A percentile compares a stretch with the other conserved stretches of the same genome.
Conservation (phyloP, 2,113 vertebrate species). For the Tiliqua scincoides region DNA sequence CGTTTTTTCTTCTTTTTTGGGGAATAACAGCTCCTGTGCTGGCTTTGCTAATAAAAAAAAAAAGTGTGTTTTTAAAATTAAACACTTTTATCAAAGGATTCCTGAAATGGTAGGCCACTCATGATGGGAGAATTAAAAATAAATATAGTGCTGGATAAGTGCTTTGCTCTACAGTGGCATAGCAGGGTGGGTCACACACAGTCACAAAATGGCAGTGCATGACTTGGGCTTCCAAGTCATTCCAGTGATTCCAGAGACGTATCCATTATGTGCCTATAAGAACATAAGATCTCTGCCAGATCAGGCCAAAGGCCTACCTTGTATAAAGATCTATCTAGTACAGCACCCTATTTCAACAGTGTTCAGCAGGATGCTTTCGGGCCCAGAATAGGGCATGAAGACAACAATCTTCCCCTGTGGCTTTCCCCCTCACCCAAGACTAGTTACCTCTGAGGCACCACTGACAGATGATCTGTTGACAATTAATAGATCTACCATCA, state of each 20-base stretch:
- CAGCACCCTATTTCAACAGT: neutral
- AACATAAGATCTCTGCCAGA: neutral
- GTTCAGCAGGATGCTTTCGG: too few species aligned
- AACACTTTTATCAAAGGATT: neutral
- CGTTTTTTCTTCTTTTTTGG: neutral
- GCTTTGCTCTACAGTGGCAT: neutral
- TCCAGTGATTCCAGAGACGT: neutral
- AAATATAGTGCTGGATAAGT: neutral
- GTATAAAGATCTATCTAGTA: neutral
- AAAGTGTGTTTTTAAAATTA: neutral
- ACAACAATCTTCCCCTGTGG: too few species aligned
- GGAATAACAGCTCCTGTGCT: neutral
- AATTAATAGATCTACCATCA: too few species aligned
- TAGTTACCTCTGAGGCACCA: too few species aligned
- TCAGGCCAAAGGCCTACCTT: neutral
- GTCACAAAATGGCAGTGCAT: neutral
- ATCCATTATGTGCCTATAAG: neutral
- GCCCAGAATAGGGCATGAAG: too few species aligned
- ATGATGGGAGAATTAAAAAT: neutral
- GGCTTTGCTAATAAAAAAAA: neutral
- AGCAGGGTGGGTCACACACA: neutral
- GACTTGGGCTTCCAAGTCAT: too few species aligned
- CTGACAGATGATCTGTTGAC: too few species aligned
- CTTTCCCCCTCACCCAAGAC: too few species aligned
- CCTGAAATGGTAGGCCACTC: neutral